Percentiles rank a stretch among this genome's conserved stretches.
Conservation (phyloP, 2,888 invertebrate species). For the Erannis defoliaria region DNA sequence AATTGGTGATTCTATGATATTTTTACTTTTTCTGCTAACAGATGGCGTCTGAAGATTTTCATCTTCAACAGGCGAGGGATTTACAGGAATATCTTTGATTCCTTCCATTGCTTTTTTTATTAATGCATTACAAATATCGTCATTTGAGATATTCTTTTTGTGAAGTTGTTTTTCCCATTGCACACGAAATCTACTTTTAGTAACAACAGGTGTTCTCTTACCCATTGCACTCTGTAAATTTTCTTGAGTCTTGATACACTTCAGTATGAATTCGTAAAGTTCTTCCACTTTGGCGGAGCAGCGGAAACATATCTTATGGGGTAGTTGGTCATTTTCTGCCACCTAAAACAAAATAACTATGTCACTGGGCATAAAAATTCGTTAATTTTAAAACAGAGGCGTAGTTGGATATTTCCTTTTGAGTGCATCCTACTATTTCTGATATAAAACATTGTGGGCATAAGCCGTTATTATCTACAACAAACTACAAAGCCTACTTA, state of each 20-base stretch:
- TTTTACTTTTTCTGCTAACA: constrained; percentile 44
- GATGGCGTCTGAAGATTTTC: constrained; percentile 33
- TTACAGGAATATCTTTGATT: constrained; percentile 65
- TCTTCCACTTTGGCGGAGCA: constrained; percentile 84
- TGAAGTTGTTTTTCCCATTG: constrained; percentile 78
- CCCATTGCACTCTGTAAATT: constrained; percentile 66
- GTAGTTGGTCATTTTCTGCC: constrained; percentile 79
- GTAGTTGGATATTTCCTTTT: too few species aligned
- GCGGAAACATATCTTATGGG: constrained; percentile 83
- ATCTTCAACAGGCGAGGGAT: constrained; percentile 47
- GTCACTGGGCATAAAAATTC: background rate
- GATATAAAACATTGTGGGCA: too few species aligned
- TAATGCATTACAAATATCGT: constrained; percentile 79
- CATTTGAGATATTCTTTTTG: constrained; percentile 78
- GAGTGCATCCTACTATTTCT: too few species aligned
- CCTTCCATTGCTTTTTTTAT: constrained; percentile 81
- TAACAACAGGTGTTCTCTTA: constrained; percentile 54
- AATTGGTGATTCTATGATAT: constrained; percentile 36
- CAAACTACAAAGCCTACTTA: too few species aligned
- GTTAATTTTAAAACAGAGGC: background rate
- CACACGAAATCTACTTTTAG: constrained; percentile 67
- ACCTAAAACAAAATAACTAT: constrained; percentile 65
- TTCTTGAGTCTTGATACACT: constrained; percentile 77
- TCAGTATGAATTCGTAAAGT: constrained; percentile 78
- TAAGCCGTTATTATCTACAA: too few species aligned